Conservation (phyloP, 2,113 vertebrate species). For the Piaya cayana region DNA sequence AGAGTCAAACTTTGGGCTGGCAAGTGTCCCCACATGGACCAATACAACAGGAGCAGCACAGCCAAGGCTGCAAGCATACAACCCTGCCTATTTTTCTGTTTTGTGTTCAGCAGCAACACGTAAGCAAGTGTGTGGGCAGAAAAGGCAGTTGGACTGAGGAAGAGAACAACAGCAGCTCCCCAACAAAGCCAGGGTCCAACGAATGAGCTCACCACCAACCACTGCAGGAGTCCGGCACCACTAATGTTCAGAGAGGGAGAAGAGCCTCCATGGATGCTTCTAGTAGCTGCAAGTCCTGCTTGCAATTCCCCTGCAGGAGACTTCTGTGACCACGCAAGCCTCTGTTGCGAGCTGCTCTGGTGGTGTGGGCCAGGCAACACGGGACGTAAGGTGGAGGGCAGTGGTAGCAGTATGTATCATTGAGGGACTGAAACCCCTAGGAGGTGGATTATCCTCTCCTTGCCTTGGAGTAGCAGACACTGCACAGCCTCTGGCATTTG, state of each 20-base stretch:
- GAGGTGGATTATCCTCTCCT: neutral
- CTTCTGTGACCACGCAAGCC: neutral
- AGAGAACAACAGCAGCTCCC: neutral
- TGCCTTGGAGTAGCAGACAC: neutral
- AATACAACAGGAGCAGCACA: neutral
- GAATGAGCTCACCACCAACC: neutral
- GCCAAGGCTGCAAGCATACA: neutral
- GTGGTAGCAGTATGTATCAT: neutral
- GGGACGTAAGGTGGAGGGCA: neutral
- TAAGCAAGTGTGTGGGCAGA: neutral
- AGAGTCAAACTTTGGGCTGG: neutral
- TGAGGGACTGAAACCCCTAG: neutral
- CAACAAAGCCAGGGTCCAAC: rapidly evolving
- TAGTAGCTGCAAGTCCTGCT: neutral
- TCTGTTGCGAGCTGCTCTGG: neutral
- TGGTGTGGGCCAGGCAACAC: rapidly evolving
- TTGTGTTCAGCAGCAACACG: neutral
- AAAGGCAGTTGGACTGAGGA: neutral
- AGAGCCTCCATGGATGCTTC: neutral
- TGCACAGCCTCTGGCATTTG: neutral
- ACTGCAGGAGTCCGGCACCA: neutral
- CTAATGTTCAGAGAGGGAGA: rapidly evolving
- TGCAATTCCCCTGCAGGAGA: neutral
- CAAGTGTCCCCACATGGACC: neutral
- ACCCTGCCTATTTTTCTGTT: neutral